Conservation (phyloP, 2,797 vertebrate species). For the Hafferia zeledoni region DNA sequence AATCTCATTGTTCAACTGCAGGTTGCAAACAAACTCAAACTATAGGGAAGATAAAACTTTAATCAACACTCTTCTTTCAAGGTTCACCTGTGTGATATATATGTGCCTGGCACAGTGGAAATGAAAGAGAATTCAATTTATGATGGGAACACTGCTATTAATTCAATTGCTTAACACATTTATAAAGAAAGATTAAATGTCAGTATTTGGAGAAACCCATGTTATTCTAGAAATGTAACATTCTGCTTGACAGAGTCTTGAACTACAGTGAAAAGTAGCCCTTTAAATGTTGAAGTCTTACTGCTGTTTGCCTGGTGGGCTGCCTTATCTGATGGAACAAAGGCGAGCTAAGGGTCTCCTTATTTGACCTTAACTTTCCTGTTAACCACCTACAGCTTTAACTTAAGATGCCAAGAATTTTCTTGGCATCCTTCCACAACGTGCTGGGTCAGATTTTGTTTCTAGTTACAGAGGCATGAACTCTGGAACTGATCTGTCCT, state of each 20-base stretch:
- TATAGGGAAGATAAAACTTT: slow-evolving; percentile 2
- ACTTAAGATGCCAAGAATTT: slow-evolving; percentile 28
- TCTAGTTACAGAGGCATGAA: not conserved
- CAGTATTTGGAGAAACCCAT: not conserved
- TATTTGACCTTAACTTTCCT: slow-evolving; percentile 52
- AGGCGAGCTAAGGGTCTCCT: slow-evolving; percentile 30
- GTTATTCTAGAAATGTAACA: slow-evolving; percentile 11
- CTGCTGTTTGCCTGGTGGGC: not conserved
- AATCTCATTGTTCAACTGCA: not conserved
- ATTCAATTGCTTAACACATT: not conserved
- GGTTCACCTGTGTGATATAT: not conserved
- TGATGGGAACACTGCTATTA: not conserved
- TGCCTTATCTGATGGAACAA: slow-evolving; percentile 42
- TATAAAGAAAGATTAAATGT: slow-evolving; percentile 29
- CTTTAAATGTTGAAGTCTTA: slow-evolving; percentile 14
- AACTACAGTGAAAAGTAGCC: not conserved
- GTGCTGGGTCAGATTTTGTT: not conserved
- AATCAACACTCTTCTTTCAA: not conserved
- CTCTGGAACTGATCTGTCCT: not conserved
- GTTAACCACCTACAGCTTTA: slow-evolving; percentile 34
- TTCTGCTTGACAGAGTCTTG: slow-evolving; percentile 8
- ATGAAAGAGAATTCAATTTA: slow-evolving; percentile 14
- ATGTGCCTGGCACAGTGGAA: not conserved
- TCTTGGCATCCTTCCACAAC: slow-evolving; percentile 22
- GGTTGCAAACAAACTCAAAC: not conserved